Evolutionary conservation across 1,140 invertebrate species (phyloP), one percentile per base, ranked within the genome.

Genomic region (Telenomus remus): DNA sequence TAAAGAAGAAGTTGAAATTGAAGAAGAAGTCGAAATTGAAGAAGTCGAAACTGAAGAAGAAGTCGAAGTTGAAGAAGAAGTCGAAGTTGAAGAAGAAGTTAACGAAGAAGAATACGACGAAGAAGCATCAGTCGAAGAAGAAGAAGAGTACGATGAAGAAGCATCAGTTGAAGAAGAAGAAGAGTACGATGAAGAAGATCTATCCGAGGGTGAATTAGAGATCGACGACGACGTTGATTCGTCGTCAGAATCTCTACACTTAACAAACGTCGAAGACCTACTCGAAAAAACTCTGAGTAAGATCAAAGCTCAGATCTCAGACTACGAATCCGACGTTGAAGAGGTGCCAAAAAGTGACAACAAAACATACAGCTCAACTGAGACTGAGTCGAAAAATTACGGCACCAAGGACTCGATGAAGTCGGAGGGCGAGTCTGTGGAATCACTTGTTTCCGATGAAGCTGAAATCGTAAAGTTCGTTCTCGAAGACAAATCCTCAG

Each of bases 251-350:
- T 81, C 80, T 0, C 16, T 81, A 5, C 79, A 85, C 6, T 48
- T 85, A 10, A 83, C 81, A 5, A 81, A 82, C 15, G 85, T 82
- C 3, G 86, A 87, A 60, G 73, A 85, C 27, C 72, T 84, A 47
- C 27, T 87, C 3, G 81, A 86, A 50, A 82, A 86, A 42, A 87
- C 85, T n/a, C 55, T 87, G 13, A 82, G 81, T 42, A 82, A 84
- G 59, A 85, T 87, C 16, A 86, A 85, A 49, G 82, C 84, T 0
- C 82, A 86, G 53, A 79, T 87, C 57, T 85, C 86, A 7, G 85
- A 86, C 19, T 82, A 82, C 10, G 78, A 79, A 19, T 71, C 73
- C 39, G 74, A 68, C 13, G 42, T 55, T n/a, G 75, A 70, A 8
- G 70, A 66, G 12, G 35, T 60, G 14, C 19, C 35, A 19, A 78